Base-by-base conservation (phyloP, 1,140 invertebrate species). In the Anagrus nilaparvatae region DNA sequence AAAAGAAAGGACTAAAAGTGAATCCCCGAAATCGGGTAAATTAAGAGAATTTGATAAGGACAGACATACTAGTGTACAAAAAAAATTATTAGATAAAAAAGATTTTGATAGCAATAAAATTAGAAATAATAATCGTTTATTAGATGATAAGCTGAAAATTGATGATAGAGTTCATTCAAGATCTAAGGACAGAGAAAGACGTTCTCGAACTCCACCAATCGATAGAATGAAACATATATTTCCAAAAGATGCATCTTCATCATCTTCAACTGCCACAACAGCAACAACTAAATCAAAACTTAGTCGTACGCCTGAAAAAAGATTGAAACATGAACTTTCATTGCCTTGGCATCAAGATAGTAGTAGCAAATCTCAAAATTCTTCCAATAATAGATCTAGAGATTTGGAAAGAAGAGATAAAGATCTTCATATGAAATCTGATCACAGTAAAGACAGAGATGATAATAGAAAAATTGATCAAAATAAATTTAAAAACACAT, bases 231-330 rank as follows among this genome's bases (percentile, higher is more conserved):
- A 65, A 13, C 57, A 63, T 31, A 58, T 55, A 7, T 41, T 58
- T 2, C 14, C 47, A 0, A 67, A 65, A 30, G 61, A 68, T 1
- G n/a, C 9, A 23, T 3, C 9, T 12, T 3, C 12, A 8, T 18
- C 13, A 8, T 43, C 33, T 2, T 37, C 34, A 12, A 13, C 28
- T 13, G 23, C 12, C 6, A 35, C 19, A 5, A 8, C 17, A 4
- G 17, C 45, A 3, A 34, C 51, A 0, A 32, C 48, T 0, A 67
- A 66, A 40, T 42, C 55, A 4, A 57, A 56, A 6, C 51, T 57
- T 13, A 65, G 64, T 40, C 62, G 68, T n/a, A 61, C 61, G 4
- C 59, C 59, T 2, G 63, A 67, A 8, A 71, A 69, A 44, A 56
- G 66, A 46, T 54, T 63, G 2, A 68, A 69, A 45, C 53, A 60